phyloP scores from a whole-genome alignment of 1,140 invertebrate species.

The Danaus melanippus region DNA sequence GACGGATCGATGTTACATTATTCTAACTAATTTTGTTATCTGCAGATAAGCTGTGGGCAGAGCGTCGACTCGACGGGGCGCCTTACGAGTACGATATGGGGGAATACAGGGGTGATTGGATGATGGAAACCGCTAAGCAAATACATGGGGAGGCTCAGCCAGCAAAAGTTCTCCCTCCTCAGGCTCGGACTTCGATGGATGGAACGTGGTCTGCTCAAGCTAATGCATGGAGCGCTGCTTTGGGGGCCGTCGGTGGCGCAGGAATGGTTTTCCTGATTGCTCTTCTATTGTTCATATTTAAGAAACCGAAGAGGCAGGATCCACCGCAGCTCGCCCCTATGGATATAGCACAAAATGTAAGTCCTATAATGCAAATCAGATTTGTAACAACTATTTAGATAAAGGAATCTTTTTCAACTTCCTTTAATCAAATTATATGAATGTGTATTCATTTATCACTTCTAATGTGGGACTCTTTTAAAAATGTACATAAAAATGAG shows the following conservation, averaged over 20 bases:
- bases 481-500: no score
- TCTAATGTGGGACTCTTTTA: no score
- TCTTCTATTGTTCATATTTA: slow-evolving; percentile 39
- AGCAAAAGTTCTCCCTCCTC: slow-evolving; percentile 19
- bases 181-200: slow-evolving; percentile 24
- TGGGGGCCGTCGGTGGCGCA: slow-evolving; percentile 50
- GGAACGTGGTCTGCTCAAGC: slow-evolving; percentile 24
- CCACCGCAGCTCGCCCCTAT: slow-evolving; percentile 47
- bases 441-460: no score
- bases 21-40: slow-evolving; percentile 60
- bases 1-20: slow-evolving; percentile 53
- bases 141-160: slow-evolving; percentile 1
- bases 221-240: slow-evolving; percentile 46
- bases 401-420: no score
- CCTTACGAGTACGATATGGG: slow-evolving; percentile 32
- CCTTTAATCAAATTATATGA: no score
- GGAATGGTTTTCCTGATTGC: slow-evolving; percentile 49
- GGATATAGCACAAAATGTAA: slow-evolving; percentile 52
- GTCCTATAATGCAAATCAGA: slow-evolving; percentile 15
- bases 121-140: slow-evolving; percentile 13
- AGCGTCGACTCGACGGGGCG: slow-evolving; percentile 32
- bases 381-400: no score
- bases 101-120: slow-evolving; percentile 26
- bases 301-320: slow-evolving; percentile 37
- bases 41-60: slow-evolving; percentile 59